Percentiles rank a stretch among this genome's conserved stretches.
Conservation (phyloP, 2,888 invertebrate genomes). For the Neocrepidodera transversa region DNA sequence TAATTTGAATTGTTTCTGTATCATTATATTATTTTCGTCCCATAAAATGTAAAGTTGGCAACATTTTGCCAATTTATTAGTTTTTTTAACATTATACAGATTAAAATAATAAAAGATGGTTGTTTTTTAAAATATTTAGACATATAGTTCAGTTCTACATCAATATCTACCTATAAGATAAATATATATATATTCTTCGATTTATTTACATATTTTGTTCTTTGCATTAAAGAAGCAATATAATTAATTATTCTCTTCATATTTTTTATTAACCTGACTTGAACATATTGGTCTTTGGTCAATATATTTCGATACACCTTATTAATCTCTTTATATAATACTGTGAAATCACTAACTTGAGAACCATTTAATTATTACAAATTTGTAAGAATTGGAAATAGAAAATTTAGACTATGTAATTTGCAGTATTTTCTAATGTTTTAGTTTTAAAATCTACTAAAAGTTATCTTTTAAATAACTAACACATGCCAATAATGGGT, state of each 20-base stretch:
- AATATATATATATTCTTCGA: constrained; percentile 1
- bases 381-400: constrained; percentile 9
- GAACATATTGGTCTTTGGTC: constrained; percentile 31
- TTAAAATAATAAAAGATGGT: too few relatives aligned
- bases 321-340: constrained; percentile 24
- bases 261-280: constrained; percentile 26
- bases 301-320: constrained; percentile 26
- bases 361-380: constrained; percentile 9
- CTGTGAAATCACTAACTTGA: constrained; percentile 28
- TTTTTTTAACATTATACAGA: too few relatives aligned
- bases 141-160: constrained; percentile 19
- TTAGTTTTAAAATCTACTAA: too few relatives aligned
- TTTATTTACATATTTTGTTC: constrained; percentile 15
- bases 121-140: constrained; percentile 6
- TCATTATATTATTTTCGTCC: too few relatives aligned
- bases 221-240: constrained; percentile 21
- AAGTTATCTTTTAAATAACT: too few relatives aligned
- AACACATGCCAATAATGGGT: too few relatives aligned
- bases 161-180: constrained; percentile 15
- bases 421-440: constrained; percentile 6
- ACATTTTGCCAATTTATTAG: too few relatives aligned
- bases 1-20: too few relatives aligned
- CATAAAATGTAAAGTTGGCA: too few relatives aligned
- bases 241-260: constrained; percentile 10
- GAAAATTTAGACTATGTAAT: constrained; percentile 7